Conservation (phyloP, 2,113 vertebrate species). For the Pionites leucogaster region DNA sequence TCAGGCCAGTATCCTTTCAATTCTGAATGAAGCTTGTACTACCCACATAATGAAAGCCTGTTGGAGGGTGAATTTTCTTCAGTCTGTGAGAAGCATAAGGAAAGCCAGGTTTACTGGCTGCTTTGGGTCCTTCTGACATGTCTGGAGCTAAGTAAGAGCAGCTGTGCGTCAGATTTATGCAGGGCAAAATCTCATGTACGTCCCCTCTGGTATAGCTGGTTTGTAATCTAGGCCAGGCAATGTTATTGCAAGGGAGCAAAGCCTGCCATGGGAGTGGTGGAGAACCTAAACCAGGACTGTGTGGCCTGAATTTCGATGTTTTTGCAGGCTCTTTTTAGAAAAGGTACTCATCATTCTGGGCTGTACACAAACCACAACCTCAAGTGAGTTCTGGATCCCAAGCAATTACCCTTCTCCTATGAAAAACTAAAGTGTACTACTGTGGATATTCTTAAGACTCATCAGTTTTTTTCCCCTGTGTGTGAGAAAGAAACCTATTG, state of each 20-base stretch:
- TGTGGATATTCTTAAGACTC: not conserved
- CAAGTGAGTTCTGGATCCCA: not conserved
- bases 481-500: not conserved
- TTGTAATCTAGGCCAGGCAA: not conserved
- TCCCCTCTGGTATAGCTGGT: not conserved
- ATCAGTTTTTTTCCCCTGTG: fast-evolving
- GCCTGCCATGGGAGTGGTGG: not conserved
- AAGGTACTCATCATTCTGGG: conserved; percentile 42
- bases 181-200: not conserved
- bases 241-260: not conserved
- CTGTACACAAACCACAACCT: conserved; percentile 43
- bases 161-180: not conserved
- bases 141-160: not conserved
- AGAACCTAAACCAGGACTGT: not conserved
- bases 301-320: conserved; percentile 42
- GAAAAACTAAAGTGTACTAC: not conserved
- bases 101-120: not conserved
- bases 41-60: not conserved
- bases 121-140: not conserved
- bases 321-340: conserved; percentile 46
- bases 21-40: not conserved
- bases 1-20: not conserved
- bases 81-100: not conserved
- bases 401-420: conserved; percentile 43
- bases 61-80: not conserved